These are phyloP conservation scores for Cynoglossus semilaevis DNA, from an alignment of 2,113 vertebrate species.

Conservation along the genomic window DNA sequence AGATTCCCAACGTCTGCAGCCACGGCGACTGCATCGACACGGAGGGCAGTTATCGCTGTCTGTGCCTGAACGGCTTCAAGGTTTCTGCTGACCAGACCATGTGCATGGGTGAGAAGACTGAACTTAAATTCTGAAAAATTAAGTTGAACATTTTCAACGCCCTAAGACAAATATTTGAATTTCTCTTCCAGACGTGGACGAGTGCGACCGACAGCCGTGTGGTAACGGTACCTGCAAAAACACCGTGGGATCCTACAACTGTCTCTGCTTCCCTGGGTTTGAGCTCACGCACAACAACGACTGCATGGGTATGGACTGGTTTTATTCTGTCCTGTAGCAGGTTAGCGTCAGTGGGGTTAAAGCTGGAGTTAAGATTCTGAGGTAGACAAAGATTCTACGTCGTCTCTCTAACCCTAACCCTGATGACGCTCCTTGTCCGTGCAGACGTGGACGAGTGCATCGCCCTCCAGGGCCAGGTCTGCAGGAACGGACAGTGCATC, in stretches of 20 bases:
- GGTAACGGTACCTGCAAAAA: conserved; percentile 94
- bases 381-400: too few species aligned
- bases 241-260: conserved; percentile 91
- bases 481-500: conserved; percentile 88
- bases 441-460: conserved; percentile 89
- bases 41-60: conserved; percentile 86
- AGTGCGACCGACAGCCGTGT: conserved; percentile 89
- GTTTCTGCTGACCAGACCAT: conserved; percentile 86
- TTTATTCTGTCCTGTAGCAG: not conserved
- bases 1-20: conserved; percentile 89
- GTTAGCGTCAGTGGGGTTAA: too few species aligned
- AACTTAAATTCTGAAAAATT: not conserved
- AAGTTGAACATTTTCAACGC: not conserved
- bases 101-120: conserved; percentile 84
- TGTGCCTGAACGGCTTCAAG: conserved; percentile 91
- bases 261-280: conserved; percentile 91
- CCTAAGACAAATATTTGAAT: not conserved
- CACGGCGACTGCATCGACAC: conserved; percentile 90
- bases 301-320: conserved; percentile 86
- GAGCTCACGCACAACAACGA: conserved; percentile 86
- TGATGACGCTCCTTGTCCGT: conserved; percentile 14
- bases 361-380: too few species aligned
- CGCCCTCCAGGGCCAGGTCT: conserved; percentile 85
- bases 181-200: conserved; percentile 81
- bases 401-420: too few species aligned